A percentile compares a stretch with the other conserved stretches of the same genome.
These are phyloP conservation scores for Epistrophe grossulariae DNA, from an alignment of 2,888 invertebrate species.

Conservation along the genomic window DNA sequence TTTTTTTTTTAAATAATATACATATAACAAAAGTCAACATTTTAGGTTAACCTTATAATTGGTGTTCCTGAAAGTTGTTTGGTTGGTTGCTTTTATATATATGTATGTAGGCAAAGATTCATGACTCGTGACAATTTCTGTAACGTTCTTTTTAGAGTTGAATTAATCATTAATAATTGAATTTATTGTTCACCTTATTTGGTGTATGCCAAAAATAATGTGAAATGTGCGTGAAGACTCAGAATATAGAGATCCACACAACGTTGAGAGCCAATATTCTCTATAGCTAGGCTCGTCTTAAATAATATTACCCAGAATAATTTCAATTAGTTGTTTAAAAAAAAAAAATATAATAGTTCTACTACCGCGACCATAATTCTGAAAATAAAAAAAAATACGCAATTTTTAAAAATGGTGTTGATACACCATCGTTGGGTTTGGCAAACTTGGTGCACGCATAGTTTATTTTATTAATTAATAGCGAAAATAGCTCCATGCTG, in stretches of 20 bases:
- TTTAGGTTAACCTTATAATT: conserved; percentile 35
- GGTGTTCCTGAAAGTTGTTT: conserved; percentile 36
- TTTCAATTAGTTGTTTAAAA: background rate
- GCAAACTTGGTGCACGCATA: no score
- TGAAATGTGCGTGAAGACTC: background rate
- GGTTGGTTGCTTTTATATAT: background rate
- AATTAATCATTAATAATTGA: conserved; percentile 54
- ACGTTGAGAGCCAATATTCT: no score
- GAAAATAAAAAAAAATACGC: no score
- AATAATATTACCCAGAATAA: background rate
- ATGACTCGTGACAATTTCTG: conserved; percentile 53
- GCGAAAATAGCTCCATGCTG: no score
- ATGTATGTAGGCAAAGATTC: conserved; percentile 55
- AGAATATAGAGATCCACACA: background rate
- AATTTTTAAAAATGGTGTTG: no score
- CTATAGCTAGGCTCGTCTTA: background rate
- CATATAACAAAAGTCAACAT: background rate
- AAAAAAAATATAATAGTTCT: no score
- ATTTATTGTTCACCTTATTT: background rate
- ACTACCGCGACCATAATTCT: no score
- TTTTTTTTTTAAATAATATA: background rate
- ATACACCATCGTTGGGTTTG: no score
- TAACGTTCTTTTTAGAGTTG: conserved; percentile 40
- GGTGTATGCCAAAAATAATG: background rate
- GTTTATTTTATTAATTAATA: no score